Conservation (phyloP, 1,140 invertebrate species). For the Drosophila truncata region DNA sequence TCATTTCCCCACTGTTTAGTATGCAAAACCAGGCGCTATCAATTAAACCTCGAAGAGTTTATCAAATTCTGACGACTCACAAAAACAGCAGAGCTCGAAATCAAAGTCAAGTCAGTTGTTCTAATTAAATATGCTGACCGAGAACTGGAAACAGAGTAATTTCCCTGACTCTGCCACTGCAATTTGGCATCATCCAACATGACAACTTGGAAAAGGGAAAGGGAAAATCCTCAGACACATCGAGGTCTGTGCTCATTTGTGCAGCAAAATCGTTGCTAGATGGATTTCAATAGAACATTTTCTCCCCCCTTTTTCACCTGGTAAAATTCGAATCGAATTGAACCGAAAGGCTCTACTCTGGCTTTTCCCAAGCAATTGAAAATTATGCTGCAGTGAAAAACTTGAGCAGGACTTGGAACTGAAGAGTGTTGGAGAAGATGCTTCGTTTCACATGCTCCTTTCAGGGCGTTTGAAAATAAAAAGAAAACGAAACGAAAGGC, state of each 20-base stretch:
- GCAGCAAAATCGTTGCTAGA: conserved; percentile 38
- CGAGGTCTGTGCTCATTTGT: conserved; percentile 44
- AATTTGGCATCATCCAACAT: conserved; percentile 31
- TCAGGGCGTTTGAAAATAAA: conserved; percentile 8
- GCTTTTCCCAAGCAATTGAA: conserved; percentile 45
- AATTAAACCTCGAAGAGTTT: conserved; percentile 42
- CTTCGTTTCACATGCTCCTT: conserved; percentile 44
- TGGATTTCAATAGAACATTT: conserved; percentile 29
- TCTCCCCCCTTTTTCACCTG: conserved; percentile 14
- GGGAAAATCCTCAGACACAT: conserved; percentile 18
- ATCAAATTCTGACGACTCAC: conserved; percentile 16
- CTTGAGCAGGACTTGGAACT: conserved; percentile 45
- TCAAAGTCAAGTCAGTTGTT: conserved; percentile 27
- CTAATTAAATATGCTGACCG: conserved; percentile 49
- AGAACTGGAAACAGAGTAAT: conserved; percentile 14
- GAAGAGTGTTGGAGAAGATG: conserved; percentile 49
- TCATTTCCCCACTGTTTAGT: conserved; percentile 10
- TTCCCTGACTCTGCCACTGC: conserved; percentile 1
- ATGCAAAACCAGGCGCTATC: conserved; percentile 26
- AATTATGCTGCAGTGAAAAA: conserved; percentile 53
- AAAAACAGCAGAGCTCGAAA: conserved; percentile 13
- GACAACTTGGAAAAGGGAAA: conserved; percentile 12
- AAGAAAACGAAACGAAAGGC: background rate
- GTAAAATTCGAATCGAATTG: conserved; percentile 42
- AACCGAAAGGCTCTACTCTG: conserved; percentile 27